phyloP scores from a whole-genome alignment of 1,140 invertebrate species.

The Lerema accius region DNA sequence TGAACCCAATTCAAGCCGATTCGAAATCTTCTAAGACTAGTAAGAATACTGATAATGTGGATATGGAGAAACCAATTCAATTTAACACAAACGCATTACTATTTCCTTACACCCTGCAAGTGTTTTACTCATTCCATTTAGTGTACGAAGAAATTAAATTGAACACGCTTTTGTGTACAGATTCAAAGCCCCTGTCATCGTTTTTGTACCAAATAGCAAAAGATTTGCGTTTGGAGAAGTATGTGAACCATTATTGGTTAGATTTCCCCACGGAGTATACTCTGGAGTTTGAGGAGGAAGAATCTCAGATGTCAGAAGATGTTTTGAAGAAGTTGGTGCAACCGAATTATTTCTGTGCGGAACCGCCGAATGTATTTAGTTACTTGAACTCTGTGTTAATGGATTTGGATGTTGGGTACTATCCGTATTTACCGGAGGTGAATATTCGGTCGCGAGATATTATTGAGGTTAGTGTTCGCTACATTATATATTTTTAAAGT shows the following conservation, averaged over 20 bases:
- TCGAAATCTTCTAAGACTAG: constrained; percentile 36
- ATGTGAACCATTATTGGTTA: constrained; percentile 92
- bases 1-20: constrained; percentile 43
- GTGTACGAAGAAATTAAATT: constrained; percentile 96
- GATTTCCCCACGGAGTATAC: constrained; percentile 89
- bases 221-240: constrained; percentile 89
- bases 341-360: constrained; percentile 84
- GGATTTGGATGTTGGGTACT: constrained; percentile 80
- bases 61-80: constrained; percentile 69
- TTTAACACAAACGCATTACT: constrained; percentile 87
- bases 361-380: constrained; percentile 88
- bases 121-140: constrained; percentile 93
- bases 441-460: constrained; percentile 89
- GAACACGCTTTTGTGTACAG: constrained; percentile 87
- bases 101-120: constrained; percentile 88
- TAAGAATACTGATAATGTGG: constrained; percentile 39
- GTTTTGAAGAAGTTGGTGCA: constrained; percentile 85
- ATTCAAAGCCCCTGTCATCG: constrained; percentile 87
- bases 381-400: constrained; percentile 87
- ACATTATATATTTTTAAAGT: no score
- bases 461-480: constrained; percentile 85
- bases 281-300: constrained; percentile 63
- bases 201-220: constrained; percentile 91
- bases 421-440: constrained; percentile 87
- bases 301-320: constrained; percentile 78